Conservation (phyloP, 2,113 vertebrate genomes). For the Helogale parvula region DNA sequence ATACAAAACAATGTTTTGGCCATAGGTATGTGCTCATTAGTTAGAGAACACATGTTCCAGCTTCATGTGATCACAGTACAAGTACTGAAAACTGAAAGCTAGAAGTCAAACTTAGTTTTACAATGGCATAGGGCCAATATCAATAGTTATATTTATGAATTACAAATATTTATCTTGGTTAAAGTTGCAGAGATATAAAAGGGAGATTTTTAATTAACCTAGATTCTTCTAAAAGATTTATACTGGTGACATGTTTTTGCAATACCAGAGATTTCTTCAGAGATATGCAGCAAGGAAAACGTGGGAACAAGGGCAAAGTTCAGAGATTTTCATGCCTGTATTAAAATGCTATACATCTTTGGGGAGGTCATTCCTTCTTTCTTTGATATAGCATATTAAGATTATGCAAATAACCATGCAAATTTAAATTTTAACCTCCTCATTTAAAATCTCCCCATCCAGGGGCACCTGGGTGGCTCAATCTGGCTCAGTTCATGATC, state of each 20-base stretch:
- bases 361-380: background rate
- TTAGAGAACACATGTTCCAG: background rate
- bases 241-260: background rate
- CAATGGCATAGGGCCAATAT: background rate
- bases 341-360: background rate
- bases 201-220: background rate
- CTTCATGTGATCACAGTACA: background rate
- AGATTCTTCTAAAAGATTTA: background rate
- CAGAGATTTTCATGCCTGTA: background rate
- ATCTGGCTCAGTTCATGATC: no score
- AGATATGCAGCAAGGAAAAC: background rate
- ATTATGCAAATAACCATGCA: background rate
- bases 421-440: background rate
- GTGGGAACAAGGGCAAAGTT: background rate
- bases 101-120: background rate
- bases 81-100: background rate
- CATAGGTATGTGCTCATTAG: no score
- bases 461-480: no score
- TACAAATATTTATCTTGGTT: background rate
- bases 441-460: background rate
- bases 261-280: background rate
- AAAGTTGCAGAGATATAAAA: background rate
- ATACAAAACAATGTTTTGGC: background rate
- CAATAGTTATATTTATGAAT: background rate
- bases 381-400: background rate